Evolutionary conservation across 2,113 vertebrate species (phyloP), one percentile per base, ranked within the genome.

Genomic region (Solenodon paradoxus): DNA sequence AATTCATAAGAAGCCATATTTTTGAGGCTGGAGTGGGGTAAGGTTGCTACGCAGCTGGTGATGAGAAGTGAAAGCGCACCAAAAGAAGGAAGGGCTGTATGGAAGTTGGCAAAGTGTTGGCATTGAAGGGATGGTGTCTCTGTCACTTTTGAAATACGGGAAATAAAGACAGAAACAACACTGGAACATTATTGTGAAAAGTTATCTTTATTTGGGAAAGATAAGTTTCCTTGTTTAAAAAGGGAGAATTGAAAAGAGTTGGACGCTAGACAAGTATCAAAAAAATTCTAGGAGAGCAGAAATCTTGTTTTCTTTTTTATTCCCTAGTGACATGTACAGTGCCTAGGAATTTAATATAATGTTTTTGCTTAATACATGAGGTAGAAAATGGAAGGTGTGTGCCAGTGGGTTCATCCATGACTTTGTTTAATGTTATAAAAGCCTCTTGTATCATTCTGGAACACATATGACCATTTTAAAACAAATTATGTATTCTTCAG

Each of bases 41-140:
- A 15, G 4, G 1, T 40, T 83, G 64, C 71, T 55, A 0, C n/a
- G n/a, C n/a, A 53, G 5, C 10, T 59, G 17, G 7, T 17, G 9
- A 4, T 38, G 38, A 85, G 9, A 8, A 82, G 40, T 22, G 51
- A 94, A 79, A 66, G 19, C 38, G 55, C n/a, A 49, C 2, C 26
- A n/a, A n/a, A n/a, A n/a, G n/a, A 53, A 79, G 47, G 2, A 1
- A 10, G 0, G 10, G 12, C 1, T 15, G 19, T 57, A 15, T n/a
- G 40, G 51, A 86, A 86, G 32, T 49, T 4, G 32, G 8, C 11
- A 15, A 51, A 53, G 15, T n/a, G 11, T n/a, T 61, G 30, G 9
- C 1, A 16, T 26, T 35, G 22, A 63, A 49, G 35, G 2, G 74
- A 47, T 64, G n/a, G 66, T 64, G 35, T n/a, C 11, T 6, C 8